Conservation (phyloP, 2,113 vertebrate genomes). For the Corvus moneduloides region DNA sequence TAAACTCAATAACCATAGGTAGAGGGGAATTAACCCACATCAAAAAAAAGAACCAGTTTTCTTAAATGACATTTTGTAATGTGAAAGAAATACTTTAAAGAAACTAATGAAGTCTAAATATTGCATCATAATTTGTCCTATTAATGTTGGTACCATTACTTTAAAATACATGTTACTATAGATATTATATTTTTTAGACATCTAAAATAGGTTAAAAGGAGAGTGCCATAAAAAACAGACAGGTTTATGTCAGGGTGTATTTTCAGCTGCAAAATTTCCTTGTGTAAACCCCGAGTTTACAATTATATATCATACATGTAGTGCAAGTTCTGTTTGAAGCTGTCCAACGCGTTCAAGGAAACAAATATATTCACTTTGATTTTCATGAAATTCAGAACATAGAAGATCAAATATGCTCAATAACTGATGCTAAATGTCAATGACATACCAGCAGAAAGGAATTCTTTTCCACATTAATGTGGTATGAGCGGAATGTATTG, state of each 20-base stretch:
- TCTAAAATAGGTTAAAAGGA: not conserved
- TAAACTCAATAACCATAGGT: constrained; percentile 45
- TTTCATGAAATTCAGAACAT: not conserved
- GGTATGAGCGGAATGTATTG: not conserved
- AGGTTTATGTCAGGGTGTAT: not conserved
- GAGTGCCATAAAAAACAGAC: not conserved
- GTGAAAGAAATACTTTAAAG: constrained; percentile 47
- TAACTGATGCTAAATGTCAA: not conserved
- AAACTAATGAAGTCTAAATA: constrained; percentile 40
- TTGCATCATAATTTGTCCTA: constrained; percentile 45
- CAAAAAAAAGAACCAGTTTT: constrained; percentile 31
- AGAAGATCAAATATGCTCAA: not conserved
- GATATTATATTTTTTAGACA: not conserved
- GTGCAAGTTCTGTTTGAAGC: not conserved
- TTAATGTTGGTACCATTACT: constrained; percentile 9
- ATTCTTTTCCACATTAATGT: not conserved
- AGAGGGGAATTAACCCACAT: constrained; percentile 47
- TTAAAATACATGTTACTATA: constrained; percentile 30
- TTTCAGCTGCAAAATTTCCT: constrained; percentile 6
- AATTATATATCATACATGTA: not conserved
- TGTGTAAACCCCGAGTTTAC: not conserved
- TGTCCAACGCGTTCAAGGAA: not conserved
- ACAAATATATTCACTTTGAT: not conserved
- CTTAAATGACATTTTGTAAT: constrained; percentile 35
- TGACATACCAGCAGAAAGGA: constrained; percentile 21